Percentiles rank a stretch among this genome's conserved stretches.
phyloP scores from a whole-genome alignment of 1,140 invertebrate genomes.

The Drosophila asahinai region DNA sequence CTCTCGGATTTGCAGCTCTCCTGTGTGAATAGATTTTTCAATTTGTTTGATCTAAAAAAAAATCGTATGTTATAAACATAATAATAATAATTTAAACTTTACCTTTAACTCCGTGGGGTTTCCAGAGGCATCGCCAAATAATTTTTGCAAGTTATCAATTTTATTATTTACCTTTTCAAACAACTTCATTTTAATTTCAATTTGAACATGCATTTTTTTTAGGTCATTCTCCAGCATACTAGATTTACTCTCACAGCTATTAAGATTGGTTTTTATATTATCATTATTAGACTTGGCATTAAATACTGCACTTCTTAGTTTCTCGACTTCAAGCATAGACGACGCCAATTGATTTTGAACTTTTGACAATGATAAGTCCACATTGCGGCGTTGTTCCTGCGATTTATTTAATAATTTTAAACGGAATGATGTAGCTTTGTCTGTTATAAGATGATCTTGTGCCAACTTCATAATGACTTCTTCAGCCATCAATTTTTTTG shows the following conservation, averaged over 20 bases:
- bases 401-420: conserved; percentile 86
- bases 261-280: conserved; percentile 31
- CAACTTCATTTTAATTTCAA: conserved; percentile 76
- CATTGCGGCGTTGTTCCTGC: conserved; percentile 84
- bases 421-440: conserved; percentile 87
- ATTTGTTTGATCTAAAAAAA: conserved; percentile 86
- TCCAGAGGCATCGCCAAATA: conserved; percentile 64
- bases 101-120: conserved; percentile 87
- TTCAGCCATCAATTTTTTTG: conserved; percentile 87
- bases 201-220: conserved; percentile 65
- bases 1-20: conserved; percentile 87
- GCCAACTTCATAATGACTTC: conserved; percentile 88
- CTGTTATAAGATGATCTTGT: conserved; percentile 89
- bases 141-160: conserved; percentile 72
- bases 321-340: conserved; percentile 88
- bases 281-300: conserved; percentile 56
- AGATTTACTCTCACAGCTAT: conserved; percentile 46
- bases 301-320: conserved; percentile 82
- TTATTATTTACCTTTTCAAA: conserved; percentile 68
- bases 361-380: conserved; percentile 87
- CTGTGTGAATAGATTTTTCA: conserved; percentile 88
- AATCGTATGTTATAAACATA: background rate
- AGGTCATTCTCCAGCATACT: conserved; percentile 44
- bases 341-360: conserved; percentile 88
- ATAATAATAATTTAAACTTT: conserved; percentile 2